phyloP scores from a whole-genome alignment of 2,888 invertebrate genomes.

The Folsomia candida region DNA sequence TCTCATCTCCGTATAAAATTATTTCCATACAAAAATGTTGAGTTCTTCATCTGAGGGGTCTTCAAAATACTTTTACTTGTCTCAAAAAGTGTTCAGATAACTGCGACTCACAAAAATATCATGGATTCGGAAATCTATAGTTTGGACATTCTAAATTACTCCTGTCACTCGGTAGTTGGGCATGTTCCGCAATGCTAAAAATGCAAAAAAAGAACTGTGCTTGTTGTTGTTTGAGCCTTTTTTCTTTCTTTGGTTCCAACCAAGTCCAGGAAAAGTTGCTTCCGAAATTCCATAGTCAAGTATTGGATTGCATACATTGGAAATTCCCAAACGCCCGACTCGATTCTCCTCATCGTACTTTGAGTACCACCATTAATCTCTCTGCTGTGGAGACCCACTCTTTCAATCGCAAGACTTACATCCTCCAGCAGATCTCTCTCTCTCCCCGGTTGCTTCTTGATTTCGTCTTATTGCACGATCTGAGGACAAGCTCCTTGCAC shows the following conservation, averaged over 20 bases:
- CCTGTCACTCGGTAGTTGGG: not conserved
- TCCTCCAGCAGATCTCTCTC: not conserved
- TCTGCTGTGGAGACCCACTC: conserved; percentile 7
- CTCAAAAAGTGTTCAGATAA: too few species aligned
- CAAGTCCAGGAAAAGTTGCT: not conserved
- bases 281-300: not conserved
- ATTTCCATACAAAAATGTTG: too few species aligned
- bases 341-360: not conserved
- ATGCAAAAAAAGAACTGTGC: not conserved
- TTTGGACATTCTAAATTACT: not conserved
- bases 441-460: not conserved
- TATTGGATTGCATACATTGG: too few species aligned
- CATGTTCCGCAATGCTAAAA: not conserved
- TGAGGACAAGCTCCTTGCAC: not conserved
- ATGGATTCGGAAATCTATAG: too few species aligned
- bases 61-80: too few species aligned
- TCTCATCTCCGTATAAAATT: too few species aligned
- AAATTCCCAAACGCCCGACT: conserved; percentile 1
- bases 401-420: conserved; percentile 8
- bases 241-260: not conserved
- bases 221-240: not conserved
- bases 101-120: too few species aligned
- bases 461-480: not conserved
- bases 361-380: conserved; percentile 15
- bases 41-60: too few species aligned